phyloP scores from a whole-genome alignment of 2,797 vertebrate genomes.

The Alectoris magna region DNA sequence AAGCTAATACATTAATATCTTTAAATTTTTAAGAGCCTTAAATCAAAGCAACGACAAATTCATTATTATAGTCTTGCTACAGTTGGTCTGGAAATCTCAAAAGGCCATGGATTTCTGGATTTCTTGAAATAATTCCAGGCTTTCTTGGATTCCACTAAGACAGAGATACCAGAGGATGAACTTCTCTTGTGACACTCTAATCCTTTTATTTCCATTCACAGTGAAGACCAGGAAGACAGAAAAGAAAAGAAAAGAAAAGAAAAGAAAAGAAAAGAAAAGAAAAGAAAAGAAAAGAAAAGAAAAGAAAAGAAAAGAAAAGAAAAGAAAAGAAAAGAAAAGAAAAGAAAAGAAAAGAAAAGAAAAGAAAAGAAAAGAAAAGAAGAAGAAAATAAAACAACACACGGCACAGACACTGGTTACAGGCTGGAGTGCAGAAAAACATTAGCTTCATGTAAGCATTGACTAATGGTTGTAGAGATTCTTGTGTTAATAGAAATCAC shows the following conservation, averaged over 20 bases:
- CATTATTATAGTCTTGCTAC: neutral
- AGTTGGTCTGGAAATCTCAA: neutral
- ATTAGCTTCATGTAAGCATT: neutral
- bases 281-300: too few relatives aligned
- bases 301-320: too few relatives aligned
- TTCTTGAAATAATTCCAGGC: neutral
- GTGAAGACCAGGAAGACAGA: neutral
- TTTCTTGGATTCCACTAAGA: neutral
- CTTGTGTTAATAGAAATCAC: neutral
- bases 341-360: too few relatives aligned
- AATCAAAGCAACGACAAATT: constrained; percentile 23
- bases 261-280: too few relatives aligned
- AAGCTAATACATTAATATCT: neutral
- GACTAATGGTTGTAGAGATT: neutral
- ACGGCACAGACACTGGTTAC: too few relatives aligned
- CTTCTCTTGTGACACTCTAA: neutral
- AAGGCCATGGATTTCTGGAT: neutral
- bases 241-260: neutral
- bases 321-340: too few relatives aligned
- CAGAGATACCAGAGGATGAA: neutral
- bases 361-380: too few relatives aligned
- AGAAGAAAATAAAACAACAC: too few relatives aligned
- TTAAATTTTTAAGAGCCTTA: neutral
- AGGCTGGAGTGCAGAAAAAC: neutral
- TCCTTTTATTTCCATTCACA: neutral